Evolutionary conservation across 2,797 vertebrate species (phyloP).

Genomic region (Neomorphus geoffroyi): DNA sequence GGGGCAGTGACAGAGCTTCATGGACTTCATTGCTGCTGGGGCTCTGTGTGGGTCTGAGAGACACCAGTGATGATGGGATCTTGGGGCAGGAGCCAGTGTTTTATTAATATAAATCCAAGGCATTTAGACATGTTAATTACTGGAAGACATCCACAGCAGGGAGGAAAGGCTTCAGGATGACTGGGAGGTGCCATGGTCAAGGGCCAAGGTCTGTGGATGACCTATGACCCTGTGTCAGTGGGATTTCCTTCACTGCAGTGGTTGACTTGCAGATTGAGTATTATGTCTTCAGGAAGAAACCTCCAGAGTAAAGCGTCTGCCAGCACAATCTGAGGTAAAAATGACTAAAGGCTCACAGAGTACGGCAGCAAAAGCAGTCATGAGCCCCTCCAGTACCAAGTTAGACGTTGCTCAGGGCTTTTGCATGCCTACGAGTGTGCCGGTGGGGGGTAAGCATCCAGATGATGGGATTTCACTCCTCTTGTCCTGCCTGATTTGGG

Average conservation of each 20-base stretch:
- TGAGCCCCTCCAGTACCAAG: not conserved
- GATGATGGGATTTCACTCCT: not conserved
- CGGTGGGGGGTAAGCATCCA: not conserved
- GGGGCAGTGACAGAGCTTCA: not conserved
- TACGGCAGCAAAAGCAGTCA: not conserved
- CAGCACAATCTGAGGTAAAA: not conserved
- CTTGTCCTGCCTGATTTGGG: not conserved
- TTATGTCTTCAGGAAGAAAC: not conserved
- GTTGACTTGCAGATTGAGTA: not conserved
- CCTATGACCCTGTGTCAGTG: not conserved
- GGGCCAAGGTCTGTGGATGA: not conserved
- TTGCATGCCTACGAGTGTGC: not conserved
- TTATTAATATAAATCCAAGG: constrained; percentile 9
- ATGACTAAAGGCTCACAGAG: not conserved
- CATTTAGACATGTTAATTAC: constrained; percentile 24
- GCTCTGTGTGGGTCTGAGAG: not conserved
- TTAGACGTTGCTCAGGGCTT: not conserved
- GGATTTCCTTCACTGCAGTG: not conserved
- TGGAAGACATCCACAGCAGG: not conserved
- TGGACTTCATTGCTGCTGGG: not conserved
- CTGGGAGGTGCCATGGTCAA: not conserved
- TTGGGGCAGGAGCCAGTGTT: not conserved
- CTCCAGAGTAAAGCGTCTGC: not conserved
- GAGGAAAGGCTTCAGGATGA: not conserved
- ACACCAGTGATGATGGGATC: rapidly evolving